Evolutionary conservation across 2,797 vertebrate genomes (phyloP).

Genomic region (Epinephelus malabaricus): DNA sequence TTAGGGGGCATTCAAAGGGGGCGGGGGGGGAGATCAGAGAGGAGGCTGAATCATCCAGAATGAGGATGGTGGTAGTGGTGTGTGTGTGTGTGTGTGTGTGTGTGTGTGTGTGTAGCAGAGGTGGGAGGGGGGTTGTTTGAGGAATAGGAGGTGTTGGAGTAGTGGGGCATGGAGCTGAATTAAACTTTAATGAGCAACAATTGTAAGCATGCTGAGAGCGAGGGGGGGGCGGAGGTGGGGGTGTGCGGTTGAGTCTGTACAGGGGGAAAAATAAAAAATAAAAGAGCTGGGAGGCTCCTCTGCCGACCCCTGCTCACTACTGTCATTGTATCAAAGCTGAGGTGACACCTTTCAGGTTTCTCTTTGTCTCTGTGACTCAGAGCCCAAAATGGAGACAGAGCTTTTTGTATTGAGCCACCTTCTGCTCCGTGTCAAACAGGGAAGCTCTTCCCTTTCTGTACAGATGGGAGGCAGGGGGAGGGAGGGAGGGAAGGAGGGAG

Average conservation of each 20-base stretch:
- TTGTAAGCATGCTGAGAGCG: conserved; percentile 85
- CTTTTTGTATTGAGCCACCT: conserved; percentile 75
- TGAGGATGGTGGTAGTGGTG: conserved; percentile 68
- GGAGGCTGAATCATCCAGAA: conserved; percentile 84
- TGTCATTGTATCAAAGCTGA: conserved; percentile 78
- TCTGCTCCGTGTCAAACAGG: conserved; percentile 77
- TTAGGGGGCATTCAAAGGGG: conserved; percentile 85
- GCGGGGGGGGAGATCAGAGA: conserved; percentile 86
- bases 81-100: conserved; percentile 52
- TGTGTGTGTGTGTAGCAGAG: conserved; percentile 51
- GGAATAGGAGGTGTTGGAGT: conserved; percentile 78
- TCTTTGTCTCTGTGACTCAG: conserved; percentile 69
- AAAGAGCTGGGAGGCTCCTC: conserved; percentile 67
- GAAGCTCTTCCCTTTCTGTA: conserved; percentile 60
- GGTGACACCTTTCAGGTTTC: conserved; percentile 80
- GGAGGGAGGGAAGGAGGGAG: not conserved
- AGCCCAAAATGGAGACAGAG: conserved; percentile 74
- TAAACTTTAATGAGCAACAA: conserved; percentile 91
- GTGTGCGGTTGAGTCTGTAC: conserved; percentile 46
- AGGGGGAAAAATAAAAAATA: conserved; percentile 61
- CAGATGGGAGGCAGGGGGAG: conserved; percentile 18
- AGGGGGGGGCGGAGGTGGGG: conserved; percentile 35
- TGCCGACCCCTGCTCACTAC: conserved; percentile 62
- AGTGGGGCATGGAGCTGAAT: conserved; percentile 79
- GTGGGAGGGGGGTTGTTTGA: conserved; percentile 64